Base-by-base conservation (phyloP, 2,888 invertebrate genomes). In the Loripinus fragilis region DNA sequence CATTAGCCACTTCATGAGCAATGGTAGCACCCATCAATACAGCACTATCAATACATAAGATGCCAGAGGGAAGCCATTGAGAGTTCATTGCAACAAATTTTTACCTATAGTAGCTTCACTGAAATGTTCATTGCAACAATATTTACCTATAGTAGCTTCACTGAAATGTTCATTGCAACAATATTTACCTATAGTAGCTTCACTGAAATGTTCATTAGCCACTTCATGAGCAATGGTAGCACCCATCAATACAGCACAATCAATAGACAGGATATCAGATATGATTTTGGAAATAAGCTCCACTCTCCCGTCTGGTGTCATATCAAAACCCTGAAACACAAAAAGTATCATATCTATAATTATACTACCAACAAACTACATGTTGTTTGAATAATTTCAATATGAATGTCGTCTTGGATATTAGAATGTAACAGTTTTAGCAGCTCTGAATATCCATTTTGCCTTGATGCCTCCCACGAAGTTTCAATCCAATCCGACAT, bases 21-120 rank as follows among this genome's bases (percentile, higher is more conserved):
- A 99, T 95, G 94, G 99, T 99, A 73, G 99, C 99, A 71, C 99
- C 99, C 99, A 99, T 99, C 76, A 99, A 94, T 5, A 99, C 99
- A 30, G 97, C 96, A 92, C 98, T 97, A 80, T 97, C 97, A 92
- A 99, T 98, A n/a, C n/a, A n/a, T n/a, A n/a, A n/a, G n/a, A n/a
- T n/a, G n/a, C n/a, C n/a, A n/a, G n/a, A n/a, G n/a, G n/a, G n/a
- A n/a, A n/a, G n/a, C n/a, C n/a, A n/a, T n/a, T n/a, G n/a, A n/a
- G n/a, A n/a, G n/a, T n/a, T n/a, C 0, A 0, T n/a, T n/a, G 50
- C 23, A 7, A 17, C 52, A 23, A 42, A 23, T 20, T 0, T n/a
- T n/a, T n/a, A 15, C 52, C 20, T 23, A 50, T n/a, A 50, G 10
- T 15, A 42, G 15, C 42, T 42, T 42, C 42, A 42, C 15, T 15